A percentile compares a stretch with the other conserved stretches of the same genome.
These are phyloP conservation scores for Enteromius paludinosus DNA, from an alignment of 2,797 vertebrate genomes.

Conservation along the genomic window DNA sequence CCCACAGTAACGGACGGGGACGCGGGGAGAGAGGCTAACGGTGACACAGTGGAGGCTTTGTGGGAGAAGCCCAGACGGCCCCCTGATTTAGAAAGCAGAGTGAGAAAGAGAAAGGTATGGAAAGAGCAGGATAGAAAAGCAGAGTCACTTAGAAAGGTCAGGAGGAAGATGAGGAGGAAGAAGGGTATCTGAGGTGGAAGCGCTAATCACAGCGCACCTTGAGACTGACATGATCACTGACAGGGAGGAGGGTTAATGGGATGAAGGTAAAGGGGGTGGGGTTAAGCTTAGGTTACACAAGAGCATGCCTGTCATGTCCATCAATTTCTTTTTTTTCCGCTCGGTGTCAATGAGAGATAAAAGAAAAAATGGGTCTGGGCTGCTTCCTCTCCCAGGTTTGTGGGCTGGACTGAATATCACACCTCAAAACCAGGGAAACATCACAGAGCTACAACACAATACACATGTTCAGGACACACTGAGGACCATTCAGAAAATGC, in stretches of 20 bases:
- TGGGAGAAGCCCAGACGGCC: constrained; percentile 81
- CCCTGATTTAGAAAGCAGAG: constrained; percentile 63
- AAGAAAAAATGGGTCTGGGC: constrained; percentile 40
- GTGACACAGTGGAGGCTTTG: constrained; percentile 92
- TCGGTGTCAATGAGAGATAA: constrained; percentile 46
- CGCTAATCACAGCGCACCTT: constrained; percentile 46
- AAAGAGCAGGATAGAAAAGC: constrained; percentile 12
- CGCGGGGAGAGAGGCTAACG: constrained; percentile 61
- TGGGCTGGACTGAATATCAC: constrained; percentile 49
- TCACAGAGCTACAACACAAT: constrained; percentile 37
- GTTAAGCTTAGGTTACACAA: constrained; percentile 67
- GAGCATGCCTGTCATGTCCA: constrained; percentile 65
- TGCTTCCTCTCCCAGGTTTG: constrained; percentile 49
- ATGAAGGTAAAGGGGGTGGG: constrained; percentile 65
- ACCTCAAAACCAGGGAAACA: constrained; percentile 46
- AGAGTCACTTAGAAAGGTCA: constrained; percentile 33
- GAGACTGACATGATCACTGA: constrained; percentile 45
- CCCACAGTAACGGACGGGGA: constrained; percentile 75
- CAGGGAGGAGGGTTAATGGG: constrained; percentile 24
- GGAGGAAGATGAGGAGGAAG: constrained; percentile 26
- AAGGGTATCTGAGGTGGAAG: constrained; percentile 26
- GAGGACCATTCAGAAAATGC: background rate
- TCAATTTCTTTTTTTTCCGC: constrained; percentile 56
- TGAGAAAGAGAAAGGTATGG: constrained; percentile 53
- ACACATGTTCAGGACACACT: constrained; percentile 20